Evolutionary conservation across 2,113 vertebrate species (phyloP).

Genomic region (Hippoglossus stenolepis): DNA sequence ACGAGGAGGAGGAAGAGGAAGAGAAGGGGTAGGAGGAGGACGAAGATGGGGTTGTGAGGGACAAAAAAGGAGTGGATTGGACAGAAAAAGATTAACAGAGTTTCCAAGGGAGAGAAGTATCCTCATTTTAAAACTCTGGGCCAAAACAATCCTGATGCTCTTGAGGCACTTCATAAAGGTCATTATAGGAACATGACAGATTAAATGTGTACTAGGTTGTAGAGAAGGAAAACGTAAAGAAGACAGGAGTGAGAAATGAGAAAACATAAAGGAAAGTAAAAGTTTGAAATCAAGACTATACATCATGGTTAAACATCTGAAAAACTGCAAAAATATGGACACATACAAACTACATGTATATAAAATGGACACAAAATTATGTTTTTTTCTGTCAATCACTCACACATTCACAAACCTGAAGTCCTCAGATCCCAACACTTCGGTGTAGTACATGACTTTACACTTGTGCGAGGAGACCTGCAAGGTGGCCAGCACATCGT

Average conservation of each 20-base stretch:
- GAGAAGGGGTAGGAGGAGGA: constrained; percentile 13
- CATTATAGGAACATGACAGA: no score
- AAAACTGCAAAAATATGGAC: constrained; percentile 12
- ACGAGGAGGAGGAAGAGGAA: neutral
- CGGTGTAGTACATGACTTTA: constrained; percentile 98
- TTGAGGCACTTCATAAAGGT: no score
- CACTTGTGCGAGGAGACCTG: constrained; percentile 98
- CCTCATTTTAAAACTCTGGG: constrained; percentile 41
- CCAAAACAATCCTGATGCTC: neutral
- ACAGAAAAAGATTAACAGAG: constrained; percentile 69
- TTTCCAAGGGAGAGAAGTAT: constrained; percentile 34
- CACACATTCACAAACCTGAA: constrained; percentile 86
- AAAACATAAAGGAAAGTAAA: constrained; percentile 29
- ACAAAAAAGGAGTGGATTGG: constrained; percentile 55
- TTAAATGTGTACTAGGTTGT: constrained; percentile 2
- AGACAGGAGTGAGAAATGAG: constrained; percentile 49
- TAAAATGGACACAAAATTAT: neutral
- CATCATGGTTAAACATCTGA: constrained; percentile 15
- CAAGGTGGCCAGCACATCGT: constrained; percentile 95
- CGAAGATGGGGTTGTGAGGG: constrained; percentile 27
- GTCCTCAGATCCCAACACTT: constrained; percentile 95
- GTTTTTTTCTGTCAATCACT: neutral
- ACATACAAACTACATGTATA: neutral
- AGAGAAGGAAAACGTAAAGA: constrained; percentile 40
- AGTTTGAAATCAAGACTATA: constrained; percentile 43